Percentiles rank a stretch among this genome's conserved stretches.
Conservation (phyloP, 2,888 invertebrate species). For the Aproaerema taeniolella region DNA sequence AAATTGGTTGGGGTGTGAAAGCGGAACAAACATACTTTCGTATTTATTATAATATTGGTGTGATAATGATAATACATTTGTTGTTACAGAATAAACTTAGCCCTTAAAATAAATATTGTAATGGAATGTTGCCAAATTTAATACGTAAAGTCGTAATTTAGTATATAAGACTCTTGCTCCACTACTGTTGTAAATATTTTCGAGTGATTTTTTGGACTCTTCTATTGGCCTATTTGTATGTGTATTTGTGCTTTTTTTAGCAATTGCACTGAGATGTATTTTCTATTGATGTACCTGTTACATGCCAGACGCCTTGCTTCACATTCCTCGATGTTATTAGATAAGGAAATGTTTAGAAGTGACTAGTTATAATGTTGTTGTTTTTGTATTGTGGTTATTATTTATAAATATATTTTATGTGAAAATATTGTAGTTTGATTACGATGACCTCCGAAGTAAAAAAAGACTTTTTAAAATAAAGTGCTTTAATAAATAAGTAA, state of each 20-base stretch:
- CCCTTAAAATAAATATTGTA: too few species aligned
- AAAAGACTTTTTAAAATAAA: not conserved
- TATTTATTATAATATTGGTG: too few species aligned
- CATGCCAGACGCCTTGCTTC: not conserved
- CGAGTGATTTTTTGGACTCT: not conserved
- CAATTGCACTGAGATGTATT: not conserved
- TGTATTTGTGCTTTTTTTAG: not conserved
- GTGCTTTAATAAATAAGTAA: not conserved
- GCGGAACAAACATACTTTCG: too few species aligned
- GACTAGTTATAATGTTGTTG: conserved; percentile 12
- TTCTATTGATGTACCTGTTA: not conserved
- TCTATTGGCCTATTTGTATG: not conserved
- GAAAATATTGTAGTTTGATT: conserved; percentile 18
- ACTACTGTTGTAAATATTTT: not conserved
- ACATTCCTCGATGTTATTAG: conserved; percentile 9
- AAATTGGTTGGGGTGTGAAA: too few species aligned
- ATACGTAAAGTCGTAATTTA: too few species aligned
- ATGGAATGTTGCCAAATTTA: too few species aligned
- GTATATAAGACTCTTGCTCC: too few species aligned
- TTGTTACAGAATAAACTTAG: too few species aligned
- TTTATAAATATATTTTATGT: conserved; percentile 32
- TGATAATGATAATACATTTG: too few species aligned
- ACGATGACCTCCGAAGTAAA: too few species aligned
- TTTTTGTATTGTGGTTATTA: conserved; percentile 29
- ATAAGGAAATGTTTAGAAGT: conserved; percentile 4